These are phyloP conservation scores for Anniella stebbinsi DNA, from an alignment of 2,797 vertebrate species.

Conservation along the genomic window DNA sequence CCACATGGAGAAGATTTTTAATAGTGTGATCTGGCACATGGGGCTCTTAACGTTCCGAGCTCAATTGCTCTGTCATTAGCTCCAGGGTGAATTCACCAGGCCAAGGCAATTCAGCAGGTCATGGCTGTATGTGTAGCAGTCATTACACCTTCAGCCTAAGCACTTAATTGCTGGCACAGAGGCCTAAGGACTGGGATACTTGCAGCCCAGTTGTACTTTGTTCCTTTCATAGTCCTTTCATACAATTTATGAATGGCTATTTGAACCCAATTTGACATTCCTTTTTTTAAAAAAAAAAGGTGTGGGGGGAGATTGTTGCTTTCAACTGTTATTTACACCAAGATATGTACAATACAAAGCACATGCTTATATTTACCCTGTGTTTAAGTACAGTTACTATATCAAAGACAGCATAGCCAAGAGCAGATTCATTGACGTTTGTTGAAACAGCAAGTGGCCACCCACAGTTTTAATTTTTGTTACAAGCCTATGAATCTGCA, in stretches of 20 bases:
- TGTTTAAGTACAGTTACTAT: slow-evolving; percentile 45
- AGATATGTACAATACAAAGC: not conserved
- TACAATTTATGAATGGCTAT: not conserved
- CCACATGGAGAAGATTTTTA: not conserved
- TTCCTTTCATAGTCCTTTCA: not conserved
- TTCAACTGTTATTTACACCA: not conserved
- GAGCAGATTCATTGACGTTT: not conserved
- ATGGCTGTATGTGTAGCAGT: not conserved
- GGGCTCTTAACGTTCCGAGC: not conserved
- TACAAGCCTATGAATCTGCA: slow-evolving; percentile 63
- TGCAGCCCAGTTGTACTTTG: not conserved
- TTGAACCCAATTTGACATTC: not conserved
- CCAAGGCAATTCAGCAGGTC: not conserved
- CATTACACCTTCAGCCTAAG: not conserved
- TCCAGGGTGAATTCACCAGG: not conserved
- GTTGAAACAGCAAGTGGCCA: slow-evolving; percentile 52
- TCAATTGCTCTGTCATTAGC: not conserved
- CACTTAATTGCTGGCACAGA: not conserved
- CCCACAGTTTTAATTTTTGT: slow-evolving; percentile 50
- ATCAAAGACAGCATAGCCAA: slow-evolving; percentile 40
- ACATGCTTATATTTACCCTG: not conserved
- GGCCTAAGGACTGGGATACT: not conserved
- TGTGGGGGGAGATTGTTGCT: no score
- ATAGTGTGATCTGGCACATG: not conserved
- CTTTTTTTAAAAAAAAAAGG: no score